Evolutionary conservation across 2,888 invertebrate species (phyloP).

Genomic region (Tortricodes alternella): DNA sequence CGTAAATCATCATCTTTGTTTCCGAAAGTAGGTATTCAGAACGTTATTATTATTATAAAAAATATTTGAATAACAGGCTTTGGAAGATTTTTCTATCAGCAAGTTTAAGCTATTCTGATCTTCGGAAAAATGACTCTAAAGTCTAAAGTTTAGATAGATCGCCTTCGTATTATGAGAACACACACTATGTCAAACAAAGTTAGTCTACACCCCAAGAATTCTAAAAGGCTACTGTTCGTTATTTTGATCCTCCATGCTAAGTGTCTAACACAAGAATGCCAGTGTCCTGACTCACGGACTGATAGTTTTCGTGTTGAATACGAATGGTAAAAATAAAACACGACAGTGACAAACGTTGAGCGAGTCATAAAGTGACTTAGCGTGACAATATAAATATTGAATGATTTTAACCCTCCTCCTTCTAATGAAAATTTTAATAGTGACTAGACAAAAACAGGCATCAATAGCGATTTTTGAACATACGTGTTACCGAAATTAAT

Average conservation of each 20-base stretch:
- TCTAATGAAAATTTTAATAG: constrained; percentile 8
- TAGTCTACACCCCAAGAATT: neutral
- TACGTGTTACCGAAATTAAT: too few relatives aligned
- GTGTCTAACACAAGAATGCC: constrained; percentile 41
- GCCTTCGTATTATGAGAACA: neutral
- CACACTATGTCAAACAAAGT: neutral
- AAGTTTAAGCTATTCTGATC: too few relatives aligned
- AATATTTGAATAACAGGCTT: constrained; percentile 37
- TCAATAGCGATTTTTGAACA: too few relatives aligned
- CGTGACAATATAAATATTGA: constrained; percentile 18
- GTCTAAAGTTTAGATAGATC: neutral
- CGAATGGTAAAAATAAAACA: constrained; percentile 62
- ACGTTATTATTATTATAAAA: too few relatives aligned
- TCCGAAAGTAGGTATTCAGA: too few relatives aligned
- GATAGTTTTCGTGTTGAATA: constrained; percentile 58
- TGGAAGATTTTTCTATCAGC: too few relatives aligned
- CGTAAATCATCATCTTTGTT: constrained; percentile 59
- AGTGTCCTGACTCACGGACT: constrained; percentile 59
- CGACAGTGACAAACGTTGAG: constrained; percentile 38
- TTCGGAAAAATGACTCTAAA: neutral
- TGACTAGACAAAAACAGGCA: neutral
- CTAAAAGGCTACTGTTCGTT: neutral
- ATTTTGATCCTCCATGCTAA: neutral
- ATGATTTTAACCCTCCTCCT: constrained; percentile 3
- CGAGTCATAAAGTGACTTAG: constrained; percentile 51